These are phyloP conservation scores for Eupsilia transversa DNA, from an alignment of 2,888 invertebrate genomes.

Conservation along the genomic window DNA sequence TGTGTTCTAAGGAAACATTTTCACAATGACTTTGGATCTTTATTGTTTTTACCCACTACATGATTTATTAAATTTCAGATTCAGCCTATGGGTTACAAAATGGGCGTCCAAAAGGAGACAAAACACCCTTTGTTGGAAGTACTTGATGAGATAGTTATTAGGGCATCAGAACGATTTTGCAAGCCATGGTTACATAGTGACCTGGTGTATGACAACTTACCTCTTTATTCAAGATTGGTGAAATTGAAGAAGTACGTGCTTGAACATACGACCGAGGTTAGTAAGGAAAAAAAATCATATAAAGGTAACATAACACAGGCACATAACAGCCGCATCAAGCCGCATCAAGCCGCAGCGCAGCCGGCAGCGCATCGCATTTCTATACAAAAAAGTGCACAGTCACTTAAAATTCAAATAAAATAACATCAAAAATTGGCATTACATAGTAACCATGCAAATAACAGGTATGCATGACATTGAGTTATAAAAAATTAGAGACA, in stretches of 20 bases:
- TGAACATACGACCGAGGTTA: conserved; percentile 57
- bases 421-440: too few relatives aligned
- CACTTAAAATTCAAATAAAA: too few relatives aligned
- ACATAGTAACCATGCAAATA: too few relatives aligned
- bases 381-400: too few relatives aligned
- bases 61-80: not conserved
- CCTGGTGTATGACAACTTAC: conserved; percentile 59
- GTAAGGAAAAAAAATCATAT: not conserved
- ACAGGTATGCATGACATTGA: too few relatives aligned
- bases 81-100: not conserved
- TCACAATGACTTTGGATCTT: too few relatives aligned
- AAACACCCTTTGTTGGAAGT: not conserved
- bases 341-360: too few relatives aligned
- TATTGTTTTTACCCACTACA: not conserved
- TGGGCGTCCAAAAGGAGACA: not conserved
- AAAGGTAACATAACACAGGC: not conserved
- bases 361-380: too few relatives aligned
- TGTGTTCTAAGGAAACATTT: not conserved
- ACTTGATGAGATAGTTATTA: not conserved
- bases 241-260: conserved; percentile 17
- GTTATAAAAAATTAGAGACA: too few relatives aligned
- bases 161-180: conserved; percentile 46
- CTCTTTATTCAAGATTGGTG: conserved; percentile 36
- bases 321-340: too few relatives aligned
- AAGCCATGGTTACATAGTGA: conserved; percentile 69